Base-by-base conservation (phyloP, 1,140 invertebrate genomes). In the Zophobas morio region DNA sequence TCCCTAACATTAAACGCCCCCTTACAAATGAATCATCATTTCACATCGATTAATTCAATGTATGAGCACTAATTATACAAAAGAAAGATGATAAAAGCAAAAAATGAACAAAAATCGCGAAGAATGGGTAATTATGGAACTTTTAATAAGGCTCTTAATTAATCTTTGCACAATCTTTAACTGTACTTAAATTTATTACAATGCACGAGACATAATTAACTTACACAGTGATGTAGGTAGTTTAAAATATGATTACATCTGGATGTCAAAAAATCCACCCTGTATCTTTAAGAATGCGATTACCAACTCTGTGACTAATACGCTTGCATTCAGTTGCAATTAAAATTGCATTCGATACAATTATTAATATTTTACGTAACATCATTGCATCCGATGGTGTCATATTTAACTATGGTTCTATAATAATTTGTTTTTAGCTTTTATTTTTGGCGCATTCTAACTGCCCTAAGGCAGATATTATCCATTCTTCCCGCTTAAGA, bases 1-100 rank as follows among this genome's bases (percentile, higher is more conserved):
- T 46, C 3, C 3, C 3, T 8, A 4, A 46, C 54, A 57, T 57
- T 33, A 57, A 60, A 37, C 56, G 56, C 56, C 56, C 37, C 56
- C 37, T 60, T 60, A 60, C 56, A 60, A 60, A 60, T 60, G 56
- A 60, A 60, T 60, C 56, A 60, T 60, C 56, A 60, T 60, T 60
- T 60, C 36, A 60, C 56, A 60, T 36, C 56, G 56, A 60, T 60
- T 60, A 60, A 60, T 36, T 60, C 56, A 35, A 36, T 60, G 56
- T 39, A 60, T 60, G 56, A 39, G 56, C 56, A 60, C 56, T 60
- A 60, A 60, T 60, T 60, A 39, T 36, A 35, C 36, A 35, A 60
- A 39, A 60, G 56, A 37, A 60, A 36, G 37, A 60, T 60, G 56
- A 39, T 39, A 60, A 60, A 8, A 60, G 20, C 35, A 36, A 35